Base-by-base conservation (phyloP, 2,797 vertebrate species). In the Taenioides sp. region DNA sequence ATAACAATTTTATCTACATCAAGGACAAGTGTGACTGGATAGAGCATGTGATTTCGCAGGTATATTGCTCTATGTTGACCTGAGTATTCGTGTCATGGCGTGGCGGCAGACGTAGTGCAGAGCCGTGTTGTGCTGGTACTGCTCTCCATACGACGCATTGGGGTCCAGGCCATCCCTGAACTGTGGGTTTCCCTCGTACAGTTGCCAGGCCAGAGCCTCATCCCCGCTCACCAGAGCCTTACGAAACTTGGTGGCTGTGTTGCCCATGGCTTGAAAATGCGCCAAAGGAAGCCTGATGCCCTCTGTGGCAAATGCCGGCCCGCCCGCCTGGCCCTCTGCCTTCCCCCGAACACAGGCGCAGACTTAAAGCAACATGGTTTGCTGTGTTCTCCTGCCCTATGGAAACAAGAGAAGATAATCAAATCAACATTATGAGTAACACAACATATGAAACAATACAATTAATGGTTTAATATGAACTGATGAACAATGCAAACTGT, bases 211-310 rank as follows among this genome's bases (percentile, higher is more conserved):
- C 89, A 99, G 89, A 78, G 95, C 95, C 93, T 99, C 98, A 74
- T 99, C 98, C 70, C 98, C 98, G 23, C 95, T 96, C 88, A 97
- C 96, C 82, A 99, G 94, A 70, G 98, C 96, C 94, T 99, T 99
- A 76, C 98, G 96, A 89, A 99, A 99, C 89, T 99, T 99, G 79
- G 98, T 99, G 78, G 98, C 97, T 79, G 97, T 96, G 92, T 98
- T 99, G 91, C 98, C 98, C 98, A 99, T 99, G 88, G 92, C 94
- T 77, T 69, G 67, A 14, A 31, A 71, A 73, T 75, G 16, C 14
- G 59, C 76, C 64, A 70, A 76, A 52, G 71, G 69, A 77, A 65
- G 11, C 82, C 74, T 71, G 61, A 77, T 70, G 68, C 73, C 77
- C 87, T 80, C 77, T 65, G 75, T 65, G 72, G 80, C 83, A 60